Evolutionary conservation across 2,113 vertebrate genomes (phyloP).

Genomic region (Canis aureus): DNA sequence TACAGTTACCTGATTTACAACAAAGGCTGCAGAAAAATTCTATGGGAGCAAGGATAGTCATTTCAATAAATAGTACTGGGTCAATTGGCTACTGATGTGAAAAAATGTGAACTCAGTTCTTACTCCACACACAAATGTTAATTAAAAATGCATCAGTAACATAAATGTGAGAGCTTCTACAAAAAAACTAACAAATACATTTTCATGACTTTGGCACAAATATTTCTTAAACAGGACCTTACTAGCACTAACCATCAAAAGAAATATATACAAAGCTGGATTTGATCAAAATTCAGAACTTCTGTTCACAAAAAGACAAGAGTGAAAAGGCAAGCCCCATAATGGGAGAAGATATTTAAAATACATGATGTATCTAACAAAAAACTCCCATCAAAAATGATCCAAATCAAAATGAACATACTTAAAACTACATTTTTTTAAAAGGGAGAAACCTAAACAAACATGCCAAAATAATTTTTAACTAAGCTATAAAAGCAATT

Average conservation of each 20-base stretch:
- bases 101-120: neutral
- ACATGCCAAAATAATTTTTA: neutral
- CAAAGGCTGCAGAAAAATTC: neutral
- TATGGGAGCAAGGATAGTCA: neutral
- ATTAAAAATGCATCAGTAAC: neutral
- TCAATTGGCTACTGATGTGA: neutral
- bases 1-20: neutral
- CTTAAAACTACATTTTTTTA: neutral
- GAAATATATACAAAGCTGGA: neutral
- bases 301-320: neutral
- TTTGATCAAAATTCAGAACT: neutral
- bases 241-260: neutral
- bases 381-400: neutral
- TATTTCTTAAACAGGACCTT: neutral
- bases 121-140: neutral
- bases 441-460: neutral
- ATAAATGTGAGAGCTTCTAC: neutral
- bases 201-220: neutral
- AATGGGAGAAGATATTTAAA: slow-evolving; percentile 15
- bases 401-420: slow-evolving; percentile 9
- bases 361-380: neutral
- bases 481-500: neutral
- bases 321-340: neutral
- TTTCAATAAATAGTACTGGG: neutral
- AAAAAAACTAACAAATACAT: neutral